Conservation (phyloP, 2,797 vertebrate species). For the Geotrypetes seraphini region DNA sequence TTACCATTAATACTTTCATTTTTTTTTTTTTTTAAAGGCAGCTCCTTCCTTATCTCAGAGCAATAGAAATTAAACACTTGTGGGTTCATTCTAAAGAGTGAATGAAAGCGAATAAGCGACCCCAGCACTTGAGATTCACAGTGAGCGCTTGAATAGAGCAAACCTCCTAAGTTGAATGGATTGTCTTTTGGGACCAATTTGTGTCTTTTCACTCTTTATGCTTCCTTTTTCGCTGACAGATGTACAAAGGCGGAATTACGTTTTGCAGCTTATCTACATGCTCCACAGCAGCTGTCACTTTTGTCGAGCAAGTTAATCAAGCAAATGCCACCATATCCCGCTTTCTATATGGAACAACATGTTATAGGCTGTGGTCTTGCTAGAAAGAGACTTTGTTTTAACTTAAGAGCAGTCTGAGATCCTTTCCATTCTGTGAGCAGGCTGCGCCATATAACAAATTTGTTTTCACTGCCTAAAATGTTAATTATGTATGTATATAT, state of each 20-base stretch:
- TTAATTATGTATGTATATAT: constrained; percentile 21
- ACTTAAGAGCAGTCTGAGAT: constrained; percentile 60
- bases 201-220: constrained; percentile 98
- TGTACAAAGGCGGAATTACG: constrained; percentile 98
- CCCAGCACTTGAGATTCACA: constrained; percentile 97
- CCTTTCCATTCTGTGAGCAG: constrained; percentile 12
- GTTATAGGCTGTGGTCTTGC: constrained; percentile 69
- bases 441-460: constrained; percentile 10
- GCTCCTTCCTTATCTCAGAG: constrained; percentile 48
- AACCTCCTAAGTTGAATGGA: constrained; percentile 96
- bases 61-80: constrained; percentile 98
- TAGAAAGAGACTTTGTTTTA: constrained; percentile 71
- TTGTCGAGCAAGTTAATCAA: constrained; percentile 99
- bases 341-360: constrained; percentile 80
- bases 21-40: no score
- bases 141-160: constrained; percentile 96
- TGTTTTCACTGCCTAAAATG: constrained; percentile 1
- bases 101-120: constrained; percentile 98
- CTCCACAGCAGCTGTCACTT: constrained; percentile 98
- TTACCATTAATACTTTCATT: constrained; percentile 77
- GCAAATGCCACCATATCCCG: constrained; percentile 98
- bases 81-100: constrained; percentile 90
- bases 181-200: constrained; percentile 99
- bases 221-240: constrained; percentile 96
- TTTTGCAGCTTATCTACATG: constrained; percentile 95